These are phyloP conservation scores for Parauchenoglanis ngamensis DNA, from an alignment of 2,797 vertebrate species.

Conservation along the genomic window DNA sequence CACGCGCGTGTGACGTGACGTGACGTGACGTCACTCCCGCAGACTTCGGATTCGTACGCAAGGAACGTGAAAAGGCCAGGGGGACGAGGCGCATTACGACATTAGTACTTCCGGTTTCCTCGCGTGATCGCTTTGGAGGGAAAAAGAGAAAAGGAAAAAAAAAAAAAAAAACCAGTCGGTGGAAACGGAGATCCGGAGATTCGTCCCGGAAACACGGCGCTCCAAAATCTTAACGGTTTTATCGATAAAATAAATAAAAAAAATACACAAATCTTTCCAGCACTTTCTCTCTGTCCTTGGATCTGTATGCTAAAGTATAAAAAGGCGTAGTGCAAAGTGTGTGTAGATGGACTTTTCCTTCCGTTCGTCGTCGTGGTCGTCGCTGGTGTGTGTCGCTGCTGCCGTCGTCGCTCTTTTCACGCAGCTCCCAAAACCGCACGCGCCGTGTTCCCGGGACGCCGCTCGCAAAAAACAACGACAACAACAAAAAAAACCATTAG, in stretches of 20 bases:
- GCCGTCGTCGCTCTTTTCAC: slow-evolving; percentile 6
- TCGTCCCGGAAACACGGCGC: slow-evolving; percentile 60
- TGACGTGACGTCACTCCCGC: background rate
- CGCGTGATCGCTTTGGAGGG: slow-evolving; percentile 71
- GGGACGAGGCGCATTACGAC: slow-evolving; percentile 68
- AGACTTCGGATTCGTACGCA: background rate
- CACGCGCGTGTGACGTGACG: slow-evolving; percentile 43
- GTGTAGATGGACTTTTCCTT: slow-evolving; percentile 18
- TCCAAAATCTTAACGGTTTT: slow-evolving; percentile 51
- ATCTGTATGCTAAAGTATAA: background rate
- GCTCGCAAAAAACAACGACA: background rate
- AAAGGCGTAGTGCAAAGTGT: slow-evolving; percentile 7
- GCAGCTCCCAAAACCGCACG: background rate
- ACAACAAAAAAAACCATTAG: background rate
- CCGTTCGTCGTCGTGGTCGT: slow-evolving; percentile 12
- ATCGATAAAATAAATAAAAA: background rate
- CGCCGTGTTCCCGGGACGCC: slow-evolving; percentile 46
- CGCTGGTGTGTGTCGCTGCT: slow-evolving; percentile 16
- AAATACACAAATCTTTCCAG: background rate
- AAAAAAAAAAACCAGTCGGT: slow-evolving; percentile 11
- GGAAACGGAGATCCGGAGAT: slow-evolving; percentile 57
- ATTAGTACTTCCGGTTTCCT: slow-evolving; percentile 73
- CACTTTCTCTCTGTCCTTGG: background rate
- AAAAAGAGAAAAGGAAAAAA: slow-evolving; percentile 54
- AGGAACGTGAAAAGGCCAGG: background rate